Conservation (phyloP, 2,888 invertebrate genomes). For the Chymomyza procnemis region DNA sequence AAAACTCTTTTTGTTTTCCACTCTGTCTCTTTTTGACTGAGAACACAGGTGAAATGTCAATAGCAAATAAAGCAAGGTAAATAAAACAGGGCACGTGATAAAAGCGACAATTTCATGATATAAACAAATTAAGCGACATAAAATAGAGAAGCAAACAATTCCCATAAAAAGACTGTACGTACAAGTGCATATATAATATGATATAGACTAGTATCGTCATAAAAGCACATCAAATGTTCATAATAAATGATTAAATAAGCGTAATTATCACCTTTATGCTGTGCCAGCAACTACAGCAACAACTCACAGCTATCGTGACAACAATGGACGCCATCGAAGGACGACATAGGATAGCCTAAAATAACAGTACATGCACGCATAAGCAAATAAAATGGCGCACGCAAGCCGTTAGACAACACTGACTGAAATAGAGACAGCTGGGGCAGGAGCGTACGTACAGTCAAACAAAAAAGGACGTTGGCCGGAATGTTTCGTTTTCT, state of each 20-base stretch:
- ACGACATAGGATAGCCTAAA: conserved; percentile 5
- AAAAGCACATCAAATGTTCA: conserved; percentile 49
- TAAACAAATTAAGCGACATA: conserved; percentile 67
- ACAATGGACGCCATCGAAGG: conserved; percentile 25
- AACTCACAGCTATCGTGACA: conserved; percentile 40
- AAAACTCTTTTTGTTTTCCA: too few species aligned
- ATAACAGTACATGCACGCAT: background rate
- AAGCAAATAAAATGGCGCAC: conserved; percentile 4
- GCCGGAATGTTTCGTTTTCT: too few species aligned
- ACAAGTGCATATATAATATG: background rate
- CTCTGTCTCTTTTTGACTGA: background rate
- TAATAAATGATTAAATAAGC: conserved; percentile 75
- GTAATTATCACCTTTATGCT: conserved; percentile 75
- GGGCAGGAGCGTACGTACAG: background rate
- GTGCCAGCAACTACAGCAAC: background rate
- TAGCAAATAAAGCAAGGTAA: conserved; percentile 31
- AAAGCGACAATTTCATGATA: conserved; percentile 66
- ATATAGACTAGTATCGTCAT: background rate
- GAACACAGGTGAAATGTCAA: conserved; percentile 26
- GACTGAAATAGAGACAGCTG: background rate
- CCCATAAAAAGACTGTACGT: background rate
- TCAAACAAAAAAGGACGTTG: background rate
- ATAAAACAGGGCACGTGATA: conserved; percentile 51
- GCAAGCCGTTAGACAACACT: background rate
- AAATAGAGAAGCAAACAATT: conserved; percentile 16